Evolutionary conservation across 2,888 invertebrate genomes (phyloP).

Genomic region (Sphinx pinastri): DNA sequence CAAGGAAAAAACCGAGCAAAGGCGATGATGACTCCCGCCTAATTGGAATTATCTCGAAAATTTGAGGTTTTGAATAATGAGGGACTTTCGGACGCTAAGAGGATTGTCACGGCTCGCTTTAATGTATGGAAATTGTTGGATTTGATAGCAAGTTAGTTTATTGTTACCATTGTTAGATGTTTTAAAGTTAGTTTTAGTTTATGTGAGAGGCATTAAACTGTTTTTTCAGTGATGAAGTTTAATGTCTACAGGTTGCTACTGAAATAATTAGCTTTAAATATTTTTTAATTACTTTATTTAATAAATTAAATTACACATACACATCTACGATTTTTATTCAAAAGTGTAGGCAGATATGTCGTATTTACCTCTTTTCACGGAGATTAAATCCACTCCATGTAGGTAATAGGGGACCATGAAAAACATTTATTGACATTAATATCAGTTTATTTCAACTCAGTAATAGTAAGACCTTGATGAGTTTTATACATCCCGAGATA

Average conservation of each 20-base stretch:
- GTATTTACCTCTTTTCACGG: too few relatives aligned
- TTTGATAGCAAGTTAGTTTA: conserved; percentile 28
- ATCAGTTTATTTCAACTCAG: neutral
- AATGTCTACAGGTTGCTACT: too few relatives aligned
- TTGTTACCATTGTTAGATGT: conserved; percentile 15
- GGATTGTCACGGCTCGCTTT: conserved; percentile 49
- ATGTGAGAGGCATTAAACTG: neutral
- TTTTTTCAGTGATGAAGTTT: neutral
- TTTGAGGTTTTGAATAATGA: conserved; percentile 70
- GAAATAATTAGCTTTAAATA: too few relatives aligned
- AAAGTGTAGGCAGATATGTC: too few relatives aligned
- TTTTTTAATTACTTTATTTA: too few relatives aligned
- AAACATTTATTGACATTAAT: too few relatives aligned
- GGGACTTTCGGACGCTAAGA: conserved; percentile 56
- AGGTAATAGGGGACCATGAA: too few relatives aligned
- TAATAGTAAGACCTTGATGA: neutral
- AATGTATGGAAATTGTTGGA: conserved; percentile 36
- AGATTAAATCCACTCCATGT: too few relatives aligned
- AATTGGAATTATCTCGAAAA: conserved; percentile 72
- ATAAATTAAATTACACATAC: too few relatives aligned
- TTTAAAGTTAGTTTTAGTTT: conserved; percentile 7
- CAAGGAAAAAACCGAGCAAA: conserved; percentile 50
- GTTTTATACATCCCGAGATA: conserved; percentile 11
- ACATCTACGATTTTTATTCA: too few relatives aligned
- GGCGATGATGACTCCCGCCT: conserved; percentile 54